Percentiles rank a stretch among this genome's conserved stretches.
phyloP scores from a whole-genome alignment of 2,888 invertebrate species.

The Plutella xylostella region DNA sequence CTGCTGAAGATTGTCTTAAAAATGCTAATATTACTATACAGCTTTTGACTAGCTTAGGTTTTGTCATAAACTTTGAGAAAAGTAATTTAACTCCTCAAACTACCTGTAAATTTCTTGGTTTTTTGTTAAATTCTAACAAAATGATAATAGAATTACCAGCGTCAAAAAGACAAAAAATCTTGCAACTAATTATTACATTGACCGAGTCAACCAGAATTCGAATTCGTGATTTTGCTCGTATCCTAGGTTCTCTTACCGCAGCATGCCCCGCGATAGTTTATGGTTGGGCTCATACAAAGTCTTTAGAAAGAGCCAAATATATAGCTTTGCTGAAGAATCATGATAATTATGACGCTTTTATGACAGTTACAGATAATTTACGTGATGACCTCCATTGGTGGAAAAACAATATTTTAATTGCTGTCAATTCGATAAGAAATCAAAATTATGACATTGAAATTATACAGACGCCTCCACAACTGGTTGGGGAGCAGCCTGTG shows the following conservation, averaged over 20 bases:
- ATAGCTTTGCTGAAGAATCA: neutral
- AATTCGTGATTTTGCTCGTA: conserved; percentile 1
- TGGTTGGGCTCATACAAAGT: conserved; percentile 4
- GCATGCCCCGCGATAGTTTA: conserved; percentile 1
- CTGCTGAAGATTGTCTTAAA: neutral
- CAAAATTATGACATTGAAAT: neutral
- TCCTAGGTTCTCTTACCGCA: neutral
- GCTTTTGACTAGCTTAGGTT: neutral
- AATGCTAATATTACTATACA: neutral
- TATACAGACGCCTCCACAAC: conserved; percentile 1
- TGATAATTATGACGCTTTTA: conserved; percentile 1
- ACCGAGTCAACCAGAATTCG: neutral
- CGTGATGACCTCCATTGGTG: neutral
- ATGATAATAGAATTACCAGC: too few relatives aligned
- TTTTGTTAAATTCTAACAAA: neutral
- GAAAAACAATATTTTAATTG: neutral
- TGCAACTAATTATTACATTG: neutral
- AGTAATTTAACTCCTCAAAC: neutral
- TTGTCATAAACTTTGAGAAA: neutral
- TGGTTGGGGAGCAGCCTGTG: conserved; percentile 1
- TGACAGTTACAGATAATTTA: neutral
- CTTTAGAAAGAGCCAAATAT: conserved; percentile 1
- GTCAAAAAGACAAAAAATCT: neutral
- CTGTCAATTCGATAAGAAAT: neutral
- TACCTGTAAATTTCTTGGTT: neutral